These are phyloP conservation scores for Drepanosiphum platanoidis DNA, from an alignment of 2,888 invertebrate genomes.

Conservation along the genomic window DNA sequence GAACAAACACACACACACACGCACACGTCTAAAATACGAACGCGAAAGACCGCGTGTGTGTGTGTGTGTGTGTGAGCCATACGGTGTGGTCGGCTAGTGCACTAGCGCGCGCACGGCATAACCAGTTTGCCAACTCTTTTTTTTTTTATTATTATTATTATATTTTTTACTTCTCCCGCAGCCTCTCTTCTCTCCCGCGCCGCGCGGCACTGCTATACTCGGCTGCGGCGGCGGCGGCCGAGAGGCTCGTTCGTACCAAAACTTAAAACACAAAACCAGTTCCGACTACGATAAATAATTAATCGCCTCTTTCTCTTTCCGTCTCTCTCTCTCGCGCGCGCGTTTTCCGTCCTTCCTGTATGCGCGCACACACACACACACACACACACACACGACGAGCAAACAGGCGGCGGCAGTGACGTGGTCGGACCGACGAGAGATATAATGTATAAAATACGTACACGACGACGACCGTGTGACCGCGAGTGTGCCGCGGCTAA, in stretches of 20 bases:
- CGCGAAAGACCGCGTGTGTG: conserved; percentile 44
- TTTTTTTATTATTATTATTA: too few species aligned
- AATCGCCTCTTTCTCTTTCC: conserved; percentile 44
- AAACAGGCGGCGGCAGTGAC: neutral
- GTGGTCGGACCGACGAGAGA: neutral
- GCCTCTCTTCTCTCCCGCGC: conserved; percentile 19
- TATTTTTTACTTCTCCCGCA: too few species aligned
- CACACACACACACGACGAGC: too few species aligned
- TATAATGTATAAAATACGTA: neutral
- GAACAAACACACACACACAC: conserved; percentile 16
- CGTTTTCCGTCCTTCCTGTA: conserved; percentile 28
- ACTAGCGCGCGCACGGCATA: conserved; percentile 39
- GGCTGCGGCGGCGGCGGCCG: too few species aligned
- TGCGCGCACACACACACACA: neutral
- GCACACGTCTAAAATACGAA: neutral
- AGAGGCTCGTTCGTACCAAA: conserved; percentile 40
- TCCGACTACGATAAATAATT: conserved; percentile 61
- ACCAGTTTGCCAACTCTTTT: conserved; percentile 61
- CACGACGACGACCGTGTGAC: neutral
- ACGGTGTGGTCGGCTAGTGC: neutral
- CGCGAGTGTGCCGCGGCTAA: neutral
- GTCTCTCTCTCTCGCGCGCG: conserved; percentile 11
- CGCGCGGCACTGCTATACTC: too few species aligned
- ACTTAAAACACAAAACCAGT: conserved; percentile 57
- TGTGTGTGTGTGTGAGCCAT: neutral